A percentile compares a stretch with the other conserved stretches of the same genome.
Evolutionary conservation across 92 coral and sea anemone species (phyloP).

Genomic region (Siderastrea siderea): DNA sequence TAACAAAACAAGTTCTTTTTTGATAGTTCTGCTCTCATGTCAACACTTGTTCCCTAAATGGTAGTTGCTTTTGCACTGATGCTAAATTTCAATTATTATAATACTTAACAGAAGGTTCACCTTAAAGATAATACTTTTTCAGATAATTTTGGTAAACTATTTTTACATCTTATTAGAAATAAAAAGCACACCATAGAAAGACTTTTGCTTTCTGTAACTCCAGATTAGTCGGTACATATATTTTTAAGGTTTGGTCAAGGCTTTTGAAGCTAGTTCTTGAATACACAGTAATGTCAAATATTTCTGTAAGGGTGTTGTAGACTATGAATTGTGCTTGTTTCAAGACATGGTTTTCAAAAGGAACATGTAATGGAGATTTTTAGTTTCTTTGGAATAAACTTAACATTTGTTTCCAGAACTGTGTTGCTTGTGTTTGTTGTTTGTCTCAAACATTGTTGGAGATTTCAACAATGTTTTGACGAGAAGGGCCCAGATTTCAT

Average conservation of each 20-base stretch:
- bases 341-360: slow-evolving; percentile 13
- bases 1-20: neutral
- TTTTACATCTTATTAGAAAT: neutral
- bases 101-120: neutral
- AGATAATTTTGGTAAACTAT: slow-evolving; percentile 1
- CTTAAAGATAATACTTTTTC: neutral
- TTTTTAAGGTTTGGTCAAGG: slow-evolving; percentile 1
- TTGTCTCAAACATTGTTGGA: neutral
- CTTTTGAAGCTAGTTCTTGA: slow-evolving; percentile 18
- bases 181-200: neutral
- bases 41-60: neutral
- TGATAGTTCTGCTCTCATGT: too few species aligned
- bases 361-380: slow-evolving; percentile 10
- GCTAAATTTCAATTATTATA: neutral
- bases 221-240: neutral
- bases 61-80: neutral
- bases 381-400: slow-evolving; percentile 34
- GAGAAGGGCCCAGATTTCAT: too few species aligned
- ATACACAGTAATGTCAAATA: neutral
- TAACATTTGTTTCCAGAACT: neutral
- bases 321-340: neutral
- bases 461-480: neutral
- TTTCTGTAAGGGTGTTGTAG: neutral
- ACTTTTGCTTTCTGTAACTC: neutral
- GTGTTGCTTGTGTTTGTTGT: neutral